A percentile compares a stretch with the other conserved stretches of the same genome.
Conservation (phyloP, 2,797 vertebrate species). For the Novumbra hubbsi region DNA sequence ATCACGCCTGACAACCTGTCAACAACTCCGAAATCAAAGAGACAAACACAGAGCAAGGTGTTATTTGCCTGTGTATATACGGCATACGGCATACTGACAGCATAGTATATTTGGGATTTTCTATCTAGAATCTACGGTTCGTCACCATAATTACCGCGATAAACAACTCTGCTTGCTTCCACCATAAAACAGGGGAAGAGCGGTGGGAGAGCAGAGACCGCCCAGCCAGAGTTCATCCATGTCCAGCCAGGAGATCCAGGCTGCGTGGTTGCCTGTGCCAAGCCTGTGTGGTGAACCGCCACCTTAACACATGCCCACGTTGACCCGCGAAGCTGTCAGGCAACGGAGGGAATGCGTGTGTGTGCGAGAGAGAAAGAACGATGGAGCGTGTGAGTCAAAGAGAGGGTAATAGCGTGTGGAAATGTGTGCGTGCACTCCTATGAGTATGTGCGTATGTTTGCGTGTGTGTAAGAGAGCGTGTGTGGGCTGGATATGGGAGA, state of each 20-base stretch:
- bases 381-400: background rate
- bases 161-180: too few relatives aligned
- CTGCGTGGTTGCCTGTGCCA: constrained; percentile 22
- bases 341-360: background rate
- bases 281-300: constrained; percentile 31
- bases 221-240: background rate
- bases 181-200: background rate
- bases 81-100: background rate
- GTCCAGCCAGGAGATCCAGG: constrained; percentile 12
- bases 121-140: too few relatives aligned
- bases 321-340: constrained; percentile 31
- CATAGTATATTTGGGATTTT: too few relatives aligned
- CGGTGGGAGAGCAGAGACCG: background rate
- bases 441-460: background rate
- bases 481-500: background rate
- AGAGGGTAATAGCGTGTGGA: background rate
- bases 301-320: constrained; percentile 34
- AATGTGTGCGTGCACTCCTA: background rate
- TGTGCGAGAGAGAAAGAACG: background rate
- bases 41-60: background rate
- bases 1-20: constrained; percentile 6
- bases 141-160: too few relatives aligned
- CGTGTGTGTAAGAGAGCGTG: background rate
- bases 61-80: background rate
- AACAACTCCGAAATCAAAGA: background rate